These are phyloP conservation scores for Plectus sambesii DNA, from an alignment of 1,140 invertebrate species.

Conservation along the genomic window DNA sequence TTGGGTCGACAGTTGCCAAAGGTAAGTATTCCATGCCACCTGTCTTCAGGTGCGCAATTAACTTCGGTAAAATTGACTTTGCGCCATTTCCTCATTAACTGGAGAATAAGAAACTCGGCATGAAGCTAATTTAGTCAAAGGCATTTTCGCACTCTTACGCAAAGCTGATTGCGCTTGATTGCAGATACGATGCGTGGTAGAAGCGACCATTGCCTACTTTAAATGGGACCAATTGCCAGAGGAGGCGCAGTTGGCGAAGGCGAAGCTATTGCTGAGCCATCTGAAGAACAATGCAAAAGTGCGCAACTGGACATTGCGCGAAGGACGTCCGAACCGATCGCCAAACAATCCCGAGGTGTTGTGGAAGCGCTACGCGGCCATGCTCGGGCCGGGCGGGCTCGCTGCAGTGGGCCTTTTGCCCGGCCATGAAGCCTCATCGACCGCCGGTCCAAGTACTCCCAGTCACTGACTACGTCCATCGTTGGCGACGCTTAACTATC, in stretches of 20 bases:
- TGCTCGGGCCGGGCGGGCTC: constrained; percentile 30
- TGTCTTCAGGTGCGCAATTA: no score
- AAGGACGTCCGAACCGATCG: constrained; percentile 42
- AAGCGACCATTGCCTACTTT: constrained; percentile 43
- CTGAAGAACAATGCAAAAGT: constrained; percentile 45
- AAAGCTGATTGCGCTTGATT: no score
- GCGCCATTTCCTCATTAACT: no score
- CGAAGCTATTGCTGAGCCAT: constrained; percentile 40
- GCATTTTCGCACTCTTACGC: no score
- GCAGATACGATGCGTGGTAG: constrained; percentile 42
- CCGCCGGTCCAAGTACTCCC: neutral
- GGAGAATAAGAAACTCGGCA: no score
- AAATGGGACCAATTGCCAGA: constrained; percentile 40
- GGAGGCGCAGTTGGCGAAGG: constrained; percentile 33
- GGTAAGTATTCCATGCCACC: constrained; percentile 24
- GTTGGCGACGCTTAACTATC: neutral
- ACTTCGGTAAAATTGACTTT: no score
- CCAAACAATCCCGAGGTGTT: constrained; percentile 25
- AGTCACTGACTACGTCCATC: neutral
- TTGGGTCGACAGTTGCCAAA: constrained; percentile 38
- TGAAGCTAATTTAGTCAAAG: no score
- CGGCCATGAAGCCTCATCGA: neutral
- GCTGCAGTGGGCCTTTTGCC: constrained; percentile 29
- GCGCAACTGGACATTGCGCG: constrained; percentile 42
- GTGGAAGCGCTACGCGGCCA: constrained; percentile 30